Evolutionary conservation across 1,140 invertebrate species (phyloP), one percentile per base, ranked within the genome.

Genomic region (Apis florea): DNA sequence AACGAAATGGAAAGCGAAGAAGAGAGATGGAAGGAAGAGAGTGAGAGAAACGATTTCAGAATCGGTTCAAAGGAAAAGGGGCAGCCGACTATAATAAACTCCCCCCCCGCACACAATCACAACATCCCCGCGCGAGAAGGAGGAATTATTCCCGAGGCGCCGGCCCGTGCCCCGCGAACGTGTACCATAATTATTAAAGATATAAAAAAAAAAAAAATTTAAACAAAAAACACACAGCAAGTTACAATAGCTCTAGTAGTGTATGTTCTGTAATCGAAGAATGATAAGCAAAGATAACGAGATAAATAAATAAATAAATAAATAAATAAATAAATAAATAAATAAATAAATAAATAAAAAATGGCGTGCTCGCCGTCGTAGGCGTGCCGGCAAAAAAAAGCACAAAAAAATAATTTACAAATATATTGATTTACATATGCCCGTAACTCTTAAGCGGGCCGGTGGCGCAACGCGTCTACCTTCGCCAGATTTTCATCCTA

Each of bases 401-500:
- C 87, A 89, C 84, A 93, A 92, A 93, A 91, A 92, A 91, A 92
- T 92, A 93, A 94, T 94, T 94, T 94, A 94, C 93, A 94, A 94
- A 94, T 93, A 91, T 94, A 94, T 94, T 94, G 93, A 93, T 94
- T 94, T 94, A 94, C 93, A 94, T 94, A 94, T 94, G 93, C 93
- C 93, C 93, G 93, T 94, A 93, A 94, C 91, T 93, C 90, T 90
- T 93, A 94, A 93, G 93, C 64, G 92, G 92, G 90, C 84, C 90
- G 90, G 89, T 88, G 84, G 90, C 87, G 90, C 88, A 90, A 85
- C 87, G 66, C 85, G 85, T 75, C 66, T 63, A 54, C 78, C 83
- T 85, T 83, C 73, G 72, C 56, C 77, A 82, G 73, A 81, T 88
- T 83, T 77, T 81, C 85, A 74, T 49, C 26, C 56, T 61, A 26